Percentiles rank a stretch among this genome's conserved stretches.
Evolutionary conservation across 1,140 invertebrate genomes (phyloP).

Genomic region (Leptinotarsa defecta): DNA sequence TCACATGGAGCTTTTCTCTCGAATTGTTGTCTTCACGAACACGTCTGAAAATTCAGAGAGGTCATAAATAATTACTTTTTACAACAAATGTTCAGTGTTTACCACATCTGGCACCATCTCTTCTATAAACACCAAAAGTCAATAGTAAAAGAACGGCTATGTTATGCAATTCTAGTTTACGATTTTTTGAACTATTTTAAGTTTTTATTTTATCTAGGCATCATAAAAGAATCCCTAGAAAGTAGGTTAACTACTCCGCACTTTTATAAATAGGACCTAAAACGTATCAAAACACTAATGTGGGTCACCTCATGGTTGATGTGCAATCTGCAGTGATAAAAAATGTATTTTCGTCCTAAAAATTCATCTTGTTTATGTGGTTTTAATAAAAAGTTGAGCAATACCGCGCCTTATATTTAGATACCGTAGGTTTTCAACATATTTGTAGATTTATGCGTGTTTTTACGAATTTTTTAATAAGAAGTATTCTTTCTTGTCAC

Average conservation of each 20-base stretch:
- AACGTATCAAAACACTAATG: conserved; percentile 27
- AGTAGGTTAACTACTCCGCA: conserved; percentile 25
- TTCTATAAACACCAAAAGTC: conserved; percentile 15
- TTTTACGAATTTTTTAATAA: too few species aligned
- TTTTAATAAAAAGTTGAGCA: neutral
- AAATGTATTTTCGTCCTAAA: conserved; percentile 19
- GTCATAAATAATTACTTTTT: neutral
- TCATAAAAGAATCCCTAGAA: conserved; percentile 23
- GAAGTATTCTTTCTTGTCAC: too few species aligned
- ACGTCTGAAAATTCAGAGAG: neutral
- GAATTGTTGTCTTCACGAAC: neutral
- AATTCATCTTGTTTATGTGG: neutral
- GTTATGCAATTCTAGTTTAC: conserved; percentile 24
- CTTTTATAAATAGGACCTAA: conserved; percentile 26
- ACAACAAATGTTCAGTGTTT: conserved; percentile 11
- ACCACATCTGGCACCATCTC: conserved; percentile 12
- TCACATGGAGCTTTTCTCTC: neutral
- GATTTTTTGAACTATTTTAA: conserved; percentile 28
- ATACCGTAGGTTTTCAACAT: neutral
- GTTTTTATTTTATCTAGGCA: conserved; percentile 27
- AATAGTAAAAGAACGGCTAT: conserved; percentile 17
- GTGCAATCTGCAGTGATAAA: conserved; percentile 30
- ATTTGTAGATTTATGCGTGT: too few species aligned
- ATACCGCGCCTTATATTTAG: neutral
- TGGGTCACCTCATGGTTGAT: conserved; percentile 18